Conservation (phyloP, 2,797 vertebrate genomes). For the Hydrophis major region DNA sequence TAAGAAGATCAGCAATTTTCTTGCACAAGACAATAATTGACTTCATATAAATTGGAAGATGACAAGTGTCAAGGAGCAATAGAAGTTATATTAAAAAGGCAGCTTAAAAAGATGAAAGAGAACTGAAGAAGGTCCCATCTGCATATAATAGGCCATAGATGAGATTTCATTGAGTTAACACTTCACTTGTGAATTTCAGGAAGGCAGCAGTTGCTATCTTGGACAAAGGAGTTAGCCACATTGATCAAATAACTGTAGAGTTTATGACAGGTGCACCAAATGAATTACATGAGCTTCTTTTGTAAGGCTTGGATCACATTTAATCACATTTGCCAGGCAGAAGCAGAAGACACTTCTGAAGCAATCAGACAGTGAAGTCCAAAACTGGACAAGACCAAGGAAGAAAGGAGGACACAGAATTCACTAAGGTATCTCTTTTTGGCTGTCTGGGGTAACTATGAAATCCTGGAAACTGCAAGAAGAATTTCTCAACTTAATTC, state of each 20-base stretch:
- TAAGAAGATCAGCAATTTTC: constrained; percentile 58
- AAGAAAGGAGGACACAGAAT: background rate
- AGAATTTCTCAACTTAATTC: background rate
- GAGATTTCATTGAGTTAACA: constrained; percentile 43
- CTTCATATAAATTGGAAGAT: constrained; percentile 59
- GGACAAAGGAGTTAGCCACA: constrained; percentile 16
- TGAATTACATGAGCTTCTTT: background rate
- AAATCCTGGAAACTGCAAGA: background rate
- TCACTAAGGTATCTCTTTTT: background rate
- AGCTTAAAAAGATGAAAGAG: constrained; percentile 52
- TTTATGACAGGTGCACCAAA: background rate
- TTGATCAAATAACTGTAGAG: constrained; percentile 37
- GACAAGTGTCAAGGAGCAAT: constrained; percentile 44
- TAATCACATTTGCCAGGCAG: background rate
- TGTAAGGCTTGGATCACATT: background rate
- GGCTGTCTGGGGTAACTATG: background rate
- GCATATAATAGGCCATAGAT: constrained; percentile 54
- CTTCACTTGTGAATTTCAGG: constrained; percentile 47
- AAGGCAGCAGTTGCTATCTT: constrained; percentile 38
- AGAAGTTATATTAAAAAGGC: constrained; percentile 37
- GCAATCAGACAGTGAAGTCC: background rate
- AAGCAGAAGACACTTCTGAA: background rate
- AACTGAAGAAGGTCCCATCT: constrained; percentile 38
- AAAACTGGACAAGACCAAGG: background rate
- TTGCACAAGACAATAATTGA: constrained; percentile 53